These are phyloP conservation scores for Chrysocyon brachyurus DNA, from an alignment of 2,797 vertebrate genomes.

Conservation along the genomic window DNA sequence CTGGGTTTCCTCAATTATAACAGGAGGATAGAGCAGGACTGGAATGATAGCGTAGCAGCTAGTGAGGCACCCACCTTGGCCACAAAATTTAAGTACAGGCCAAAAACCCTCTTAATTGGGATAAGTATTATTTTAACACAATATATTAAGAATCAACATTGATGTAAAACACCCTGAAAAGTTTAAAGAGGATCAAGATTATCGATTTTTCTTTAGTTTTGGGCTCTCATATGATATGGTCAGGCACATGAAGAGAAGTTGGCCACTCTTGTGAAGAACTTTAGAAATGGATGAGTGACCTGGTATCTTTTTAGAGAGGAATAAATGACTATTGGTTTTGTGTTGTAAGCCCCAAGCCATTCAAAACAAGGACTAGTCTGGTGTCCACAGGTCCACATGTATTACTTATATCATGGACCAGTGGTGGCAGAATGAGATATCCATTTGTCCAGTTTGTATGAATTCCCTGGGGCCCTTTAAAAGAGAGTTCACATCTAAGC, in stretches of 20 bases:
- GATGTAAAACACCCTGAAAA: neutral
- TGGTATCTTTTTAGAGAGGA: neutral
- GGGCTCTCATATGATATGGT: neutral
- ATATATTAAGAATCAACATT: neutral
- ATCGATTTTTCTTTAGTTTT: neutral
- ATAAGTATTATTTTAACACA: neutral
- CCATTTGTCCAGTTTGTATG: neutral
- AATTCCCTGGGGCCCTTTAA: neutral
- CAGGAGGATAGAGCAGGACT: neutral
- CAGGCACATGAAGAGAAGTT: neutral
- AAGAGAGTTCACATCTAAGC: neutral
- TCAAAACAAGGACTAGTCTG: neutral
- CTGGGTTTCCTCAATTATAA: neutral
- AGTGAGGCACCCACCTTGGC: neutral
- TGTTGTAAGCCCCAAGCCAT: neutral
- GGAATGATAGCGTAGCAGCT: too few species aligned
- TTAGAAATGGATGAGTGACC: neutral
- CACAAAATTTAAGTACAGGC: neutral
- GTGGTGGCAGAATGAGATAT: neutral
- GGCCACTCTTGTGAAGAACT: neutral
- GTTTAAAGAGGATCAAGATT: neutral
- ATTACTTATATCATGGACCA: constrained; percentile 23
- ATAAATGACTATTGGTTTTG: neutral
- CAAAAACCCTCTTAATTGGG: neutral
- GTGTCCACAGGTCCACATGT: neutral